phyloP scores from a whole-genome alignment of 2,797 vertebrate species.

The Siniperca undulata region DNA sequence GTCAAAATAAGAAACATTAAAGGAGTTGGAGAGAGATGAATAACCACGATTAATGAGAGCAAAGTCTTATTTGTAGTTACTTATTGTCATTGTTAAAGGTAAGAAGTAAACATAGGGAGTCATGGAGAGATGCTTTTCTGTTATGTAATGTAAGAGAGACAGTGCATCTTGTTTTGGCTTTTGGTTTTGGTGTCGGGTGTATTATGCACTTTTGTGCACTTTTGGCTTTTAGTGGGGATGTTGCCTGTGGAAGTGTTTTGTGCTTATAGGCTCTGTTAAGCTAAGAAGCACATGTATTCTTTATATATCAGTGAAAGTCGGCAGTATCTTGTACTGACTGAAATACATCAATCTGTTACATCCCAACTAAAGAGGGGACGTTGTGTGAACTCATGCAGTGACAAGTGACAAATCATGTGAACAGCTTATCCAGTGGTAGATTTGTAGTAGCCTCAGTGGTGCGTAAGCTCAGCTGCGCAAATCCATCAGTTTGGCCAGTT shows the following conservation, averaged over 20 bases:
- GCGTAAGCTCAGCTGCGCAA: constrained; percentile 22
- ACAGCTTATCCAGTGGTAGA: not conserved
- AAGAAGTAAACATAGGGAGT: not conserved
- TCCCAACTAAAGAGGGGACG: not conserved
- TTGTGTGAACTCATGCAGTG: not conserved
- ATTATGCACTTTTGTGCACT: not conserved
- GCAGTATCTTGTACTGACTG: not conserved
- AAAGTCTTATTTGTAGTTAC: not conserved
- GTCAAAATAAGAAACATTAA: not conserved
- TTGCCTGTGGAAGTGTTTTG: not conserved
- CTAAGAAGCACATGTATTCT: not conserved
- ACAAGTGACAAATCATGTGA: not conserved
- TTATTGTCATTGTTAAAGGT: not conserved
- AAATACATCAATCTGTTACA: not conserved
- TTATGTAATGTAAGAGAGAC: not conserved
- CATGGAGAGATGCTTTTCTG: not conserved
- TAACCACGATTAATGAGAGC: not conserved
- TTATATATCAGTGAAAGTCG: not conserved
- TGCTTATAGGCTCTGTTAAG: not conserved
- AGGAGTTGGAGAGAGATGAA: not conserved
- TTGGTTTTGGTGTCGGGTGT: not conserved
- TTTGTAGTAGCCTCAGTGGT: not conserved
- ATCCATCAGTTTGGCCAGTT: constrained; percentile 17
- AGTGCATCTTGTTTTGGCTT: constrained; percentile 16
- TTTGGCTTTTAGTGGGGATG: constrained; percentile 13